phyloP scores from a whole-genome alignment of 2,113 vertebrate genomes.

The Gallinago jamesoni region DNA sequence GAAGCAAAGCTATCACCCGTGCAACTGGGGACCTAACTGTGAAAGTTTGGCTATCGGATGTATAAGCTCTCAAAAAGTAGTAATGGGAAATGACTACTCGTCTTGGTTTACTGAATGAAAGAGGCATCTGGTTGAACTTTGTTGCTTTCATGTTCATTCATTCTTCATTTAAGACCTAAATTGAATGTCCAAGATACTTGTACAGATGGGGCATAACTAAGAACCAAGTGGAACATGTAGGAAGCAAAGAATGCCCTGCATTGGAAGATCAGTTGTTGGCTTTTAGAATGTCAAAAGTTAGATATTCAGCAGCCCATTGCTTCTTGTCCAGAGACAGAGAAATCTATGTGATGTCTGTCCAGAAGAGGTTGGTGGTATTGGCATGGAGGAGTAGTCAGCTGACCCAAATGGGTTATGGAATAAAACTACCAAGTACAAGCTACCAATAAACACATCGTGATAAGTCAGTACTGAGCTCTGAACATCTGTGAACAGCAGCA shows the following conservation, averaged over 20 bases:
- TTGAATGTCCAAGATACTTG: not conserved
- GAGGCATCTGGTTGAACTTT: not conserved
- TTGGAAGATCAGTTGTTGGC: not conserved
- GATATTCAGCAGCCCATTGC: not conserved
- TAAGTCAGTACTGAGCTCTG: not conserved
- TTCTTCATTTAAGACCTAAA: not conserved
- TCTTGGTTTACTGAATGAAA: not conserved
- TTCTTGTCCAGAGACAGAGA: not conserved
- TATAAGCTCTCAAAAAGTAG: not conserved
- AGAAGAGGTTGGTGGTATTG: not conserved
- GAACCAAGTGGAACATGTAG: not conserved
- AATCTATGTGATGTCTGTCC: not conserved
- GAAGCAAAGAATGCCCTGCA: not conserved
- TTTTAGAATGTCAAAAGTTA: not conserved
- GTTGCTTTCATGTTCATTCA: not conserved
- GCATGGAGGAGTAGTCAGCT: not conserved
- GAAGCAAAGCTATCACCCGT: constrained; percentile 13
- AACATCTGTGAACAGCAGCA: constrained; percentile 17
- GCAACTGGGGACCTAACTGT: not conserved
- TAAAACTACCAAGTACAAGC: not conserved
- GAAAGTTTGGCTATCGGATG: not conserved
- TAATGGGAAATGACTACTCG: not conserved
- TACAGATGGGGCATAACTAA: not conserved
- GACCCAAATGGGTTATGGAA: not conserved
- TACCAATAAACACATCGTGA: not conserved